These are phyloP conservation scores for Gallinago media DNA, from an alignment of 2,113 vertebrate genomes.

Conservation along the genomic window DNA sequence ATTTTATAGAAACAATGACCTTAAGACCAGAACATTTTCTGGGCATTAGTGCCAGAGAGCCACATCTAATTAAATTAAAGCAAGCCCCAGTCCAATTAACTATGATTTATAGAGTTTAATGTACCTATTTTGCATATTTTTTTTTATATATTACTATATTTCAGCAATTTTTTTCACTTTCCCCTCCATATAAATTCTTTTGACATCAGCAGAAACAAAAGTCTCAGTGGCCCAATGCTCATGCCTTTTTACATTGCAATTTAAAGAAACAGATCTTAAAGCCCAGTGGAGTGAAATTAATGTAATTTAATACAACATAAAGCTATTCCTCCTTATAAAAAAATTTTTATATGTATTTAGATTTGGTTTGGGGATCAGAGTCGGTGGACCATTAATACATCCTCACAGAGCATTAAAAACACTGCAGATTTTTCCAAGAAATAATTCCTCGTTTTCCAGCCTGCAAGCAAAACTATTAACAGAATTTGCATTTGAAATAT, in stretches of 20 bases:
- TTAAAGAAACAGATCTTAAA: constrained; percentile 26
- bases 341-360: not conserved
- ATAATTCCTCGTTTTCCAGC: not conserved
- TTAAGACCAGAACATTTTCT: not conserved
- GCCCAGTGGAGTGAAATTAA: not conserved
- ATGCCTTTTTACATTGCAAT: not conserved
- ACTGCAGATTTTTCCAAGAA: not conserved
- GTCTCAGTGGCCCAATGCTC: not conserved
- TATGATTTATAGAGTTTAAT: not conserved
- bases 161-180: not conserved
- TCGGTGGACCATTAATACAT: not conserved
- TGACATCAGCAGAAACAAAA: constrained; percentile 22
- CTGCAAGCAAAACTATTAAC: not conserved
- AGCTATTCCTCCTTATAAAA: not conserved
- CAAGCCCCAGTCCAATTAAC: not conserved
- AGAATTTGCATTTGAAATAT: not conserved
- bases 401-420: not conserved
- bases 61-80: constrained; percentile 36
- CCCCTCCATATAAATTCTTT: not conserved
- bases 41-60: not conserved
- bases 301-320: not conserved
- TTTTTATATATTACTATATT: not conserved
- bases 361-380: not conserved
- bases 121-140: not conserved
- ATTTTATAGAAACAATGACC: not conserved